Base-by-base conservation (phyloP, 2,113 vertebrate species). In the Mesoclemmys tuberculata region DNA sequence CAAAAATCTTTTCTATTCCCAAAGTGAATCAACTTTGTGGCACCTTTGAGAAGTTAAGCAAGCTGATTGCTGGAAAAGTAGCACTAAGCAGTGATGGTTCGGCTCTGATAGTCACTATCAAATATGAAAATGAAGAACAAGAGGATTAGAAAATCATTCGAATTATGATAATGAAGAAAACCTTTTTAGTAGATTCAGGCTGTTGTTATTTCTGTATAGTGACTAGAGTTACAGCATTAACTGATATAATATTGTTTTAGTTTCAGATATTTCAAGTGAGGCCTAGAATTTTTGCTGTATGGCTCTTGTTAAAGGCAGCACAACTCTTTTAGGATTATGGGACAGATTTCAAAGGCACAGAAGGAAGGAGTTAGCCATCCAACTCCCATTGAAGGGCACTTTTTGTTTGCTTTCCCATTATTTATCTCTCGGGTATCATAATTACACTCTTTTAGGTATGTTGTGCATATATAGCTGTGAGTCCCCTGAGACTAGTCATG, bases 1-100 rank as follows among this genome's bases (percentile, higher is more conserved):
- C 4, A 83, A 94, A 96, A 56, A 96, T 99, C 24, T 99, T 99
- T 91, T 97, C 98, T 68, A 95, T 97, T 84, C 98, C 99, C 48
- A 99, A 96, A 96, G 95, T 99, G 89, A 97, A 92, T 26, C 88
- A 68, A 6, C 97, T 99, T 44, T 99, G 98, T 88, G 98, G 97
- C 21, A 98, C 92, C 5, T 79, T 99, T 5, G 92, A 96, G 74
- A 98, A 93, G 14, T 98, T 99, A 46, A 35, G 94, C 44, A 92
- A 92, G 10, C 90, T 98, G 12, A 96, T 99, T 83, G 96, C 96
- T 48, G 98, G 97, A 3, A 81, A 90, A 5, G 96, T 99, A 7
- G 64, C 83, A 5, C 92, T 99, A 44, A 99, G 94, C 93, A 95
- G 94, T 1, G 98, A 99, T 3, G 97, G 98, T 3, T 98, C 97